These are phyloP conservation scores for Drosophila ambigua DNA, from an alignment of 1,140 invertebrate species.

Conservation along the genomic window DNA sequence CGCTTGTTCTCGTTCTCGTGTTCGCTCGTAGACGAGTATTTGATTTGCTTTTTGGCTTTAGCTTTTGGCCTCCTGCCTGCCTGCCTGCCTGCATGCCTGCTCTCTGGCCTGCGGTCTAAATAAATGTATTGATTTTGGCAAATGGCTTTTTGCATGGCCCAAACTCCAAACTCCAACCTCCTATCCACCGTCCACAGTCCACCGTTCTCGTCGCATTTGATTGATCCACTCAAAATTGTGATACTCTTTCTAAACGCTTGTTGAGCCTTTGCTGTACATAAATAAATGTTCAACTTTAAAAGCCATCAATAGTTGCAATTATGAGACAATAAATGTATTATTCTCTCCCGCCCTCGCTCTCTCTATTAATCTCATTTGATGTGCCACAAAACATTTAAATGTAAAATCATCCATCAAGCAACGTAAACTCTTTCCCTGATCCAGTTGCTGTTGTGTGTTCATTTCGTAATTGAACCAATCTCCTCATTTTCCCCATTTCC, in stretches of 20 bases:
- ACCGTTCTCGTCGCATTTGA: slow-evolving; percentile 22
- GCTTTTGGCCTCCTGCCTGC: slow-evolving; percentile 13
- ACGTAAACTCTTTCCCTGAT: slow-evolving; percentile 8
- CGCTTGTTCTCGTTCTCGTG: no score
- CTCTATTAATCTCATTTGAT: slow-evolving; percentile 11
- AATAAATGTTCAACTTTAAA: no score
- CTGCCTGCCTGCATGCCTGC: slow-evolving; percentile 2
- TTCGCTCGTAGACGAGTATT: slow-evolving; percentile 44
- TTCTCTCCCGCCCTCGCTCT: neutral
- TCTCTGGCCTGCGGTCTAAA: slow-evolving; percentile 63
- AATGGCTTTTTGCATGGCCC: slow-evolving; percentile 66
- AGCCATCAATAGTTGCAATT: no score
- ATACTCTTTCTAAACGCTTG: slow-evolving; percentile 1
- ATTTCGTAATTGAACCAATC: slow-evolving; percentile 67
- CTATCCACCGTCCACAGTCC: neutral
- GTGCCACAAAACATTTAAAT: slow-evolving; percentile 30
- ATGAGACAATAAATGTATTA: neutral
- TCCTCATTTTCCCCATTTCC: slow-evolving; percentile 9
- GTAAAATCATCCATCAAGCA: slow-evolving; percentile 31
- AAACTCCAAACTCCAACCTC: neutral
- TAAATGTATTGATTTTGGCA: slow-evolving; percentile 79
- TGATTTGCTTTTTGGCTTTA: slow-evolving; percentile 43
- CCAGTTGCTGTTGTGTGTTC: slow-evolving; percentile 23
- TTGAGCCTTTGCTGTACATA: no score
- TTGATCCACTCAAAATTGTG: slow-evolving; percentile 31